Percentiles rank a stretch among this genome's conserved stretches.
These are phyloP conservation scores for Casuarius casuarius DNA, from an alignment of 2,113 vertebrate genomes.

Conservation along the genomic window DNA sequence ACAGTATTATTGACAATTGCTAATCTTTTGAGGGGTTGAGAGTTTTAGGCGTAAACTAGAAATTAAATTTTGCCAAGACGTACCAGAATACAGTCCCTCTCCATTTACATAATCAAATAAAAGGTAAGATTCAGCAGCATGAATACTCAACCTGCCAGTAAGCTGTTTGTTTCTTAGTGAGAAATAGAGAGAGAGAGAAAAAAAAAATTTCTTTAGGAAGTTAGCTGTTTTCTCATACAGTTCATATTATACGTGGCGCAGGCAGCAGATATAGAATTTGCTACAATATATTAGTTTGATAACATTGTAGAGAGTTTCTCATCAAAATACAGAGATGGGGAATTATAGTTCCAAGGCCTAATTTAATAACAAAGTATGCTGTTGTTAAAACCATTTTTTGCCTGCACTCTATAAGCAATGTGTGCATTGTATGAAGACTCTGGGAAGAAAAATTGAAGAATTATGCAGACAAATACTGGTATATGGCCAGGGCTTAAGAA, in stretches of 20 bases:
- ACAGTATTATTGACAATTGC: neutral
- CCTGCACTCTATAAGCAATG: neutral
- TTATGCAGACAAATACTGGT: slow-evolving; percentile 56
- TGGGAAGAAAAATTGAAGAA: slow-evolving; percentile 68
- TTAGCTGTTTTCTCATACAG: slow-evolving; percentile 41
- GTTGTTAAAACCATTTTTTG: slow-evolving; percentile 41
- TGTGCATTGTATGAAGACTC: slow-evolving; percentile 3
- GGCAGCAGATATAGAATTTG: slow-evolving; percentile 52
- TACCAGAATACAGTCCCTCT: slow-evolving; percentile 22
- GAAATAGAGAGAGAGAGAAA: neutral
- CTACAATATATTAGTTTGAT: slow-evolving; percentile 60
- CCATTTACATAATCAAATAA: slow-evolving; percentile 66
- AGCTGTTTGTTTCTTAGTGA: slow-evolving; percentile 42
- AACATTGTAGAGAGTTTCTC: slow-evolving; percentile 62
- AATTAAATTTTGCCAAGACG: slow-evolving; percentile 56
- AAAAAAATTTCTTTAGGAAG: neutral
- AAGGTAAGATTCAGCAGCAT: slow-evolving; percentile 49
- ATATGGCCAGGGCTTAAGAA: slow-evolving; percentile 60
- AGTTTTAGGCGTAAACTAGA: slow-evolving; percentile 33
- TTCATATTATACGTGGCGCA: slow-evolving; percentile 38
- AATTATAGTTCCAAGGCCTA: slow-evolving; percentile 37
- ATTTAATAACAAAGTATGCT: slow-evolving; percentile 51
- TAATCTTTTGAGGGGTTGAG: neutral
- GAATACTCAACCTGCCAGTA: slow-evolving; percentile 12
- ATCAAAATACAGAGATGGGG: slow-evolving; percentile 55